phyloP scores from a whole-genome alignment of 2,888 invertebrate genomes.

The Atethmia centrago region DNA sequence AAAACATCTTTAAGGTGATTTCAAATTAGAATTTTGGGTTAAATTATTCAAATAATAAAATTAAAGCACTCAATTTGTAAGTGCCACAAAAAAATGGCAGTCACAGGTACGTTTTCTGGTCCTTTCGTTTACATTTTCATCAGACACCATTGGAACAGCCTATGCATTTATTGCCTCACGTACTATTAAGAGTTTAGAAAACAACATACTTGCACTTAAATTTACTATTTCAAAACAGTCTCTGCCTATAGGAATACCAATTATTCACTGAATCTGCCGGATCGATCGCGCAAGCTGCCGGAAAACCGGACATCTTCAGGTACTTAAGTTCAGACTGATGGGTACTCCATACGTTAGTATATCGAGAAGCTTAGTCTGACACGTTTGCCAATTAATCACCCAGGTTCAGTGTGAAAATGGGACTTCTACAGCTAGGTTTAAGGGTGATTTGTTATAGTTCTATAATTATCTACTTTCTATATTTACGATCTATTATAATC shows the following conservation, averaged over 20 bases:
- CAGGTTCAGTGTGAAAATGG: slow-evolving; percentile 36
- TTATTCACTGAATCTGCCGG: neutral
- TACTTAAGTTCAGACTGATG: slow-evolving; percentile 29
- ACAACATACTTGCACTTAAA: no score
- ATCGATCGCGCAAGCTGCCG: slow-evolving; percentile 30
- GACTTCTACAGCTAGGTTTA: slow-evolving; percentile 6
- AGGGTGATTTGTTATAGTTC: neutral
- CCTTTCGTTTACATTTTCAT: no score
- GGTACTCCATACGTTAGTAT: slow-evolving; percentile 33
- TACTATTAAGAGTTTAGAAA: no score
- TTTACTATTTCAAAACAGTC: neutral
- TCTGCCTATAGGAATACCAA: neutral
- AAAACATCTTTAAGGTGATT: no score
- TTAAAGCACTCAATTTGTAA: no score
- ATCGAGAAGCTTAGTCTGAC: slow-evolving; percentile 39
- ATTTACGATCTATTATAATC: neutral
- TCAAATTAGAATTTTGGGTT: no score
- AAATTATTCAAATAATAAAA: no score
- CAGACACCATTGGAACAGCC: no score
- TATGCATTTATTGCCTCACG: no score
- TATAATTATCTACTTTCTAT: neutral
- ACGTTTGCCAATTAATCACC: slow-evolving; percentile 58
- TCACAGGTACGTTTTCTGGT: no score
- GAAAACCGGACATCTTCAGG: slow-evolving; percentile 46
- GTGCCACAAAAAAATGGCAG: no score